Base-by-base conservation (phyloP, 1,140 invertebrate genomes). In the Sogatella furcifera region DNA sequence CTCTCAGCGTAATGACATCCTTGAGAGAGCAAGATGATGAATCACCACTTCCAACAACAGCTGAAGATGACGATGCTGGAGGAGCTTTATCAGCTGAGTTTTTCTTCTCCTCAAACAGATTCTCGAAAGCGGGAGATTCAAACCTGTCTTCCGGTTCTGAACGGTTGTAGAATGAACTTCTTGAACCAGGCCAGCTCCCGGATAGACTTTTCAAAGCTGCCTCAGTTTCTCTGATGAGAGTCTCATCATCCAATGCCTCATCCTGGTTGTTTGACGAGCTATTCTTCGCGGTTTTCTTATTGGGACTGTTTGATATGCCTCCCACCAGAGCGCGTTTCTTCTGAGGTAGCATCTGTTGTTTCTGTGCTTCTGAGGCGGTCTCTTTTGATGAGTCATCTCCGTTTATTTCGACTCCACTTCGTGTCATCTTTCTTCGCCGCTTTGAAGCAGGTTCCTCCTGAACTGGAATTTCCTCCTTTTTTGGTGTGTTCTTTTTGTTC, bases 41-140 rank as follows among this genome's bases (percentile, higher is more conserved):
- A 54, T 78, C 81, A 63, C 82, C 83, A 11, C 81, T 78, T 13
- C 78, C 81, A n/a, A 76, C 78, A 0, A 79, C 81, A 0, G 77
- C 77, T 1, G 78, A 77, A 17, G 78, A 77, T 34, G 79, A 73
- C 1, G 58, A 21, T 1, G 43, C 21, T 17, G 46, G 38, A 2
- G 82, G 81, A 6, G 82, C 81, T 5, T 81, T 82, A 13, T 83
- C 80, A 70, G 84, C 77, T 0, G 70, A 74, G 10, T 81, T 78
- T 66, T 87, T 83, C 69, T 89, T 91, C 67, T 91, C 89, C 65
- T 89, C 87, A 66, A 91, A 92, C 0, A 91, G 74, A 71, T 90
- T 91, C 67, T 91, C 89, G 66, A 91, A 91, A 38, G 82, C 81
- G 1, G 88, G 87, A 5, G 66, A 63, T 52, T 79, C 78, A 66